A percentile compares a stretch with the other conserved stretches of the same genome.
phyloP scores from a whole-genome alignment of 2,888 invertebrate genomes.

The Ochropleura plecta region DNA sequence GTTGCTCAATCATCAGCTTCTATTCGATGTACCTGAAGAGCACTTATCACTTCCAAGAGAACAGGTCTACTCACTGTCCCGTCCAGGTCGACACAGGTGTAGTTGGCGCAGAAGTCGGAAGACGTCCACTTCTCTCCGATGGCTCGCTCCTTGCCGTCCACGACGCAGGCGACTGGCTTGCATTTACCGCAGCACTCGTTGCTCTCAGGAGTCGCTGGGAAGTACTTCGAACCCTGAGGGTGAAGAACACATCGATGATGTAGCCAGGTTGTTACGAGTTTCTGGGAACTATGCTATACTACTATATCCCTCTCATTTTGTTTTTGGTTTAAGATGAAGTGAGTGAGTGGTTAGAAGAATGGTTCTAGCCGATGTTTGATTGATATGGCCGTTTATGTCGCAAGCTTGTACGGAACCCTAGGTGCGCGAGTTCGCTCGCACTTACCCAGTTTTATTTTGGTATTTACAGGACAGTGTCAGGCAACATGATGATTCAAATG shows the following conservation, averaged over 20 bases:
- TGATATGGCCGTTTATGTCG: too few relatives aligned
- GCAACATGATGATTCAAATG: too few relatives aligned
- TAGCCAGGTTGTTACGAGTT: background rate
- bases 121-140: slow-evolving; percentile 91
- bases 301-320: background rate
- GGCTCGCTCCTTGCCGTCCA: slow-evolving; percentile 83
- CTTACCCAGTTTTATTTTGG: too few relatives aligned
- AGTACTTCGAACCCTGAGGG: slow-evolving; percentile 92
- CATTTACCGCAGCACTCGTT: slow-evolving; percentile 92
- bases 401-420: too few relatives aligned
- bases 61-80: slow-evolving; percentile 82
- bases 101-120: slow-evolving; percentile 91
- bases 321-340: background rate
- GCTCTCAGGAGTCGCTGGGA: slow-evolving; percentile 79
- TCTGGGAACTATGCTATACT: too few relatives aligned
- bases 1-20: too few relatives aligned
- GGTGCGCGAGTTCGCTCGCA: too few relatives aligned
- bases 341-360: background rate
- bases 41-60: background rate
- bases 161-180: slow-evolving; percentile 91
- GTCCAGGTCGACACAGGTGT: slow-evolving; percentile 89
- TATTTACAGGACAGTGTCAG: too few relatives aligned
- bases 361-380: background rate
- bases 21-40: background rate
- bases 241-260: background rate